Percentiles rank a stretch among this genome's conserved stretches.
phyloP scores from a whole-genome alignment of 2,888 invertebrate species.

The Plusia festucae region DNA sequence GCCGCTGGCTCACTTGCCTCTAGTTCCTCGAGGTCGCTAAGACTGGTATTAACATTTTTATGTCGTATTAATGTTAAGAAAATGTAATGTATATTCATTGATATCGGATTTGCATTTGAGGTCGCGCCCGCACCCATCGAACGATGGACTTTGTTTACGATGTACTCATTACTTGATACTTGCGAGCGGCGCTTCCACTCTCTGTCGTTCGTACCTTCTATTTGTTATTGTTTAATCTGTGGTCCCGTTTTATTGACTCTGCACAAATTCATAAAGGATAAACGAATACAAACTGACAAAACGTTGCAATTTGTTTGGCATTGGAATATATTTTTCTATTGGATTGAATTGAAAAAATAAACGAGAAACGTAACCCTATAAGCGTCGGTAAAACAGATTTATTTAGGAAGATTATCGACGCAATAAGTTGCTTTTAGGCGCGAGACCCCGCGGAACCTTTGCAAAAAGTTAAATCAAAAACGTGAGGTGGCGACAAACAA shows the following conservation, averaged over 20 bases:
- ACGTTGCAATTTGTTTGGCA: conserved; percentile 14
- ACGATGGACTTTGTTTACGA: conserved; percentile 39
- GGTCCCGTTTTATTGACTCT: conserved; percentile 27
- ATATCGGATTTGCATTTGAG: conserved; percentile 51
- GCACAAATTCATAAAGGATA: conserved; percentile 22
- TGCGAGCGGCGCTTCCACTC: background rate
- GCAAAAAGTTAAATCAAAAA: conserved; percentile 83
- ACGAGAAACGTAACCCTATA: conserved; percentile 52
- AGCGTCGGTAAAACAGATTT: conserved; percentile 60
- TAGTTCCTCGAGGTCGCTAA: conserved; percentile 38
- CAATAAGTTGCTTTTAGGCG: conserved; percentile 66
- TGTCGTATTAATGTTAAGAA: conserved; percentile 44
- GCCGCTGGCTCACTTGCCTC: conserved; percentile 49
- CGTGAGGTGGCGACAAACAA: conserved; percentile 80
- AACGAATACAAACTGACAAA: conserved; percentile 7
- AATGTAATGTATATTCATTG: conserved; percentile 48
- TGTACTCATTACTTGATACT: conserved; percentile 34
- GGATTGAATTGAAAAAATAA: conserved; percentile 44
- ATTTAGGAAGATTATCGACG: conserved; percentile 70
- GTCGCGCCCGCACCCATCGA: conserved; percentile 25
- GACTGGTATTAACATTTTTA: conserved; percentile 53
- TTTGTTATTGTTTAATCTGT: conserved; percentile 13
- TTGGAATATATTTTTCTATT: conserved; percentile 30
- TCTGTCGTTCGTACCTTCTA: background rate
- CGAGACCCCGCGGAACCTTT: conserved; percentile 63